Conservation (phyloP, 2,797 vertebrate genomes). For the Peromyscus melanophrys region DNA sequence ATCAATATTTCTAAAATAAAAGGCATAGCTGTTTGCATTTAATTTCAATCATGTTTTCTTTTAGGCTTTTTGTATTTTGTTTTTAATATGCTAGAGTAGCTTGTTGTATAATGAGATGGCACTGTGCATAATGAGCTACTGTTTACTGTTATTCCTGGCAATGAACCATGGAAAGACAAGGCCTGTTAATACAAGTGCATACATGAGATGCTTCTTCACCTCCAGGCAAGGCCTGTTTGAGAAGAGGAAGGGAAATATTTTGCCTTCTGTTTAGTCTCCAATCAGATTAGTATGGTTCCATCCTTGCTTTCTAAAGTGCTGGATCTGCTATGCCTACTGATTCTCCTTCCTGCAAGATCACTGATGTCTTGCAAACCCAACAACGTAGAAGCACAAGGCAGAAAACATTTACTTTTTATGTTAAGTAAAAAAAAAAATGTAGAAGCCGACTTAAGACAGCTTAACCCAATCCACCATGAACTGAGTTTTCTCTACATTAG, state of each 20-base stretch:
- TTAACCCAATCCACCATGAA: constrained; percentile 75
- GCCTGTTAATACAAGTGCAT: constrained; percentile 57
- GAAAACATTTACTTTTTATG: constrained; percentile 67
- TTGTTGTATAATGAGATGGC: constrained; percentile 79
- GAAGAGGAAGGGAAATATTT: constrained; percentile 46
- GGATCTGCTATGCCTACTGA: constrained; percentile 48
- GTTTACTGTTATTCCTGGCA: constrained; percentile 81
- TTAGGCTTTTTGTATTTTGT: constrained; percentile 83
- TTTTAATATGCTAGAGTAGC: constrained; percentile 82
- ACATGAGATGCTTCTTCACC: constrained; percentile 61
- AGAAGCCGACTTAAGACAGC: constrained; percentile 47
- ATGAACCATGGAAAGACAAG: constrained; percentile 74
- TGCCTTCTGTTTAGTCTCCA: constrained; percentile 52
- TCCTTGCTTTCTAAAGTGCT: neutral
- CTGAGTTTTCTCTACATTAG: constrained; percentile 20
- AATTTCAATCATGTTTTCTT: constrained; percentile 87
- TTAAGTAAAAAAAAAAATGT: constrained; percentile 67
- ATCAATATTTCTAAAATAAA: constrained; percentile 88
- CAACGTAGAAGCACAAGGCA: constrained; percentile 51
- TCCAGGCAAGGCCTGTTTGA: constrained; percentile 6
- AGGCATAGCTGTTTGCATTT: constrained; percentile 86
- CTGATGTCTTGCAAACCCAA: constrained; percentile 65
- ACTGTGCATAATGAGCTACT: constrained; percentile 73
- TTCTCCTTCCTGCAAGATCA: constrained; percentile 53
- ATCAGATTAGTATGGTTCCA: neutral